Base-by-base conservation (phyloP, 2,113 vertebrate species). In the Phalacrocorax pelagicus region DNA sequence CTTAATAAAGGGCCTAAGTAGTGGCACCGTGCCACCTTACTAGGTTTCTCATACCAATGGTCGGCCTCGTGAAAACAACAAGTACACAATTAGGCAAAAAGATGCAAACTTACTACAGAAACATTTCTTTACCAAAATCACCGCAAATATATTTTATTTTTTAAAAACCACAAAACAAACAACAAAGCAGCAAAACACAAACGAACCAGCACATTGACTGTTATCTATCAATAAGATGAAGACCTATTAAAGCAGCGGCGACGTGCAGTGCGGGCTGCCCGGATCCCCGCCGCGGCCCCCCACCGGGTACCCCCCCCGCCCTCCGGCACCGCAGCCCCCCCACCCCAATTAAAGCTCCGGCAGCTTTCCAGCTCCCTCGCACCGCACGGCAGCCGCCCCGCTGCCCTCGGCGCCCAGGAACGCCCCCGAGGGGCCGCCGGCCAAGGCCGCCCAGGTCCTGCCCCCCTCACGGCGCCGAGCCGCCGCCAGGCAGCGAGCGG, bases 121-220 rank as follows among this genome's bases (percentile, higher is more conserved):
- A 52, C 1, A 14, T 32, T 47, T 17, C 20, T 58, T 70, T 36
- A 57, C 44, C 24, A 17, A 93, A 47, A 8, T 2, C 30, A 22
- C 6, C 7, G 18, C 29, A 61, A 57, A n/a, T 11, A 21, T 3
- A 3, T 34, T 58, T 20, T 30, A 29, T 3, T 9, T 38, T 38
- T 22, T 11, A 47, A 47, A 47, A 47, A 47, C 8, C 12, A 38
- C 46, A 44, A 36, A 27, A 12, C 18, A 16, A 20, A 10, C 38
- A 46, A 46, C 44, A 44, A 44, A 44, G 15, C 15, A 44, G 12
- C 42, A 44, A 44, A 44, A 44, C 42, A 44, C 42, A 44, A 44
- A 38, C 38, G 38, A 38, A 15, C 42, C 16, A 5, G 3, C 20
- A 59, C 11, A 2, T 0, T 8, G 5, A 12, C 8, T 4, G 16